Conservation (phyloP, 2,113 vertebrate genomes). For the Edolisoma coerulescens region DNA sequence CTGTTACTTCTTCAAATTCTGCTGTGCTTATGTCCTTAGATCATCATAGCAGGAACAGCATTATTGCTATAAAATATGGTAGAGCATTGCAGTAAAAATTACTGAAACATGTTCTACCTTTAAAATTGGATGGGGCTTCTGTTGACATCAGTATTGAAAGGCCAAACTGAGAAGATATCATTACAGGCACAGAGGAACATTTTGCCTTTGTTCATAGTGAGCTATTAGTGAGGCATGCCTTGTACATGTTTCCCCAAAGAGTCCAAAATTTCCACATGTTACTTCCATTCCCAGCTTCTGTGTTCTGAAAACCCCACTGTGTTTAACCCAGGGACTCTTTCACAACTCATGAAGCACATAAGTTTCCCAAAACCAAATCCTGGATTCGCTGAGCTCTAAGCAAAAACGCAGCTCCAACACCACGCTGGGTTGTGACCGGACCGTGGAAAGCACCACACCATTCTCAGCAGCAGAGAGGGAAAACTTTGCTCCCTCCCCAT, state of each 20-base stretch:
- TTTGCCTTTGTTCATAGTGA: not conserved
- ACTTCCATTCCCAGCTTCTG: not conserved
- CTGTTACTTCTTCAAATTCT: not conserved
- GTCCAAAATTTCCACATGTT: not conserved
- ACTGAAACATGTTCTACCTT: not conserved
- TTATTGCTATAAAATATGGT: not conserved
- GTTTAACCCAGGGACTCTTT: slow-evolving; percentile 14
- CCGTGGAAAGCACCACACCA: not conserved
- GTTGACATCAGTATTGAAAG: slow-evolving; percentile 9
- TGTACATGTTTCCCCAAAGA: slow-evolving; percentile 36
- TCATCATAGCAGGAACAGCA: not conserved
- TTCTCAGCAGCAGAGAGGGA: not conserved
- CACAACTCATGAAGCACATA: slow-evolving; percentile 30
- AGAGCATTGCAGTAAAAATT: not conserved
- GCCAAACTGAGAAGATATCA: not conserved
- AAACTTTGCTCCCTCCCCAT: not conserved
- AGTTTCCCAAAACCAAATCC: not conserved
- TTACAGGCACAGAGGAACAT: slow-evolving; percentile 10
- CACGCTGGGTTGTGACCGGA: not conserved
- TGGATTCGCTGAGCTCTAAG: slow-evolving; percentile 26
- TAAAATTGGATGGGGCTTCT: not conserved
- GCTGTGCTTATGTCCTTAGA: not conserved
- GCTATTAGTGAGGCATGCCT: slow-evolving; percentile 35
- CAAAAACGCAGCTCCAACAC: not conserved
- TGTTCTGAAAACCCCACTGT: not conserved